These are phyloP conservation scores for Redunca redunca DNA, from an alignment of 2,113 vertebrate species.

Conservation along the genomic window DNA sequence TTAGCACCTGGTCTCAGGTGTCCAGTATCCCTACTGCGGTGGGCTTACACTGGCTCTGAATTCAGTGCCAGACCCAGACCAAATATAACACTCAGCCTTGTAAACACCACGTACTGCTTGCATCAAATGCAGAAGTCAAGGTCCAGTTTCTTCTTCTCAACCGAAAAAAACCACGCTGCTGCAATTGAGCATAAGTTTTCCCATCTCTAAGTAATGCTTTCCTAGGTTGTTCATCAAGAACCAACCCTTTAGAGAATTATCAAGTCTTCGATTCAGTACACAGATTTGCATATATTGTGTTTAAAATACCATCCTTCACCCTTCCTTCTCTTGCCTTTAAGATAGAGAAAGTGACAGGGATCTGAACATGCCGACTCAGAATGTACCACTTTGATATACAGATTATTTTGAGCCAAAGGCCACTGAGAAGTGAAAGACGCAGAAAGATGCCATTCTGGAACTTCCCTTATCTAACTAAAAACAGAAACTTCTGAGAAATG, in stretches of 20 bases:
- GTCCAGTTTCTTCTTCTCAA: background rate
- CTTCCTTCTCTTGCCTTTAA: background rate
- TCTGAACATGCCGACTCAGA: background rate
- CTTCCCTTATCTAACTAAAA: background rate
- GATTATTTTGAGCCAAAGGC: background rate
- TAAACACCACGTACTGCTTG: background rate
- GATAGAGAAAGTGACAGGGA: background rate
- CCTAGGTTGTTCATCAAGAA: background rate
- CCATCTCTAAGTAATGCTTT: too few species aligned
- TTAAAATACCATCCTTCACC: background rate
- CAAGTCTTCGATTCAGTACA: accelerated
- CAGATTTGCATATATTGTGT: accelerated
- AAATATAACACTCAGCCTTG: accelerated
- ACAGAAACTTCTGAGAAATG: background rate
- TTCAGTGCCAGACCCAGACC: background rate
- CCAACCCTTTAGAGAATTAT: too few species aligned
- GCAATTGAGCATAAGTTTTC: too few species aligned
- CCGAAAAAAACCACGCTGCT: accelerated
- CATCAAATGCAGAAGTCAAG: accelerated
- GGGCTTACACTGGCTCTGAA: accelerated
- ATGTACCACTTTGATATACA: background rate
- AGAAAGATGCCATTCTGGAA: background rate
- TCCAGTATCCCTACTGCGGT: accelerated
- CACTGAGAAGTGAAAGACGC: accelerated
- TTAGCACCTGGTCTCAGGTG: accelerated